Conservation (phyloP, 1,140 invertebrate genomes). For the Macrocentrus cingulum region DNA sequence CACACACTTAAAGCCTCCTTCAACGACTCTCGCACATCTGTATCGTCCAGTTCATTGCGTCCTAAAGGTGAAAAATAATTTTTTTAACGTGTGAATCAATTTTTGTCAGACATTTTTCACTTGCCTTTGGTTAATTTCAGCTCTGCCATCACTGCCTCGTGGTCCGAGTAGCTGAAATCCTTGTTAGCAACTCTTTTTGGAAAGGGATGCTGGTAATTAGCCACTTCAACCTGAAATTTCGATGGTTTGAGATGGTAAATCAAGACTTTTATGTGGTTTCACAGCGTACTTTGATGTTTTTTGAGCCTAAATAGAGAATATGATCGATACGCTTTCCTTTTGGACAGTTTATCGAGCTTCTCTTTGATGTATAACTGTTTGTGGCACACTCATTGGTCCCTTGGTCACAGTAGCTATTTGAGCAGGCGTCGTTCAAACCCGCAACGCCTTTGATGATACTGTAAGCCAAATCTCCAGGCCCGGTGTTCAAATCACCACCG, state of each 20-base stretch:
- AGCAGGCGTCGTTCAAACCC: slow-evolving; percentile 51
- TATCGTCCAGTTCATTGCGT: slow-evolving; percentile 25
- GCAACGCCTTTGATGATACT: slow-evolving; percentile 62
- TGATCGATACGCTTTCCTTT: slow-evolving; percentile 90
- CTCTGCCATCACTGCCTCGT: slow-evolving; percentile 80
- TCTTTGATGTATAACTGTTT: slow-evolving; percentile 77
- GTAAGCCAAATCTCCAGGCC: slow-evolving; percentile 84
- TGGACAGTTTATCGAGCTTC: slow-evolving; percentile 61
- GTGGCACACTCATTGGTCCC: slow-evolving; percentile 80
- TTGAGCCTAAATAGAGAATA: slow-evolving; percentile 72
- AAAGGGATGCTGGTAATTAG: slow-evolving; percentile 71
- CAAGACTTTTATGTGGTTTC: too few relatives aligned
- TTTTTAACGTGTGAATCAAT: slow-evolving; percentile 20
- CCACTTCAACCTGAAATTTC: slow-evolving; percentile 57
- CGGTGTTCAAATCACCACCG: slow-evolving; percentile 91
- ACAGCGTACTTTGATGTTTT: slow-evolving; percentile 61
- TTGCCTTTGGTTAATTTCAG: slow-evolving; percentile 60
- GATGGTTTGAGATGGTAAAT: slow-evolving; percentile 10
- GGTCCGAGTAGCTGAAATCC: slow-evolving; percentile 84
- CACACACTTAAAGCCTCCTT: slow-evolving; percentile 66
- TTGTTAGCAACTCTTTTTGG: slow-evolving; percentile 71
- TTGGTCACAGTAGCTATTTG: slow-evolving; percentile 37
- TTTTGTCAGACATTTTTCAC: too few relatives aligned
- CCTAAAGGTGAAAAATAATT: slow-evolving; percentile 27
- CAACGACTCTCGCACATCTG: slow-evolving; percentile 57